Evolutionary conservation across 2,888 invertebrate genomes (phyloP), one percentile per base, ranked within the genome.

Genomic region (Cistogaster globosa): DNA sequence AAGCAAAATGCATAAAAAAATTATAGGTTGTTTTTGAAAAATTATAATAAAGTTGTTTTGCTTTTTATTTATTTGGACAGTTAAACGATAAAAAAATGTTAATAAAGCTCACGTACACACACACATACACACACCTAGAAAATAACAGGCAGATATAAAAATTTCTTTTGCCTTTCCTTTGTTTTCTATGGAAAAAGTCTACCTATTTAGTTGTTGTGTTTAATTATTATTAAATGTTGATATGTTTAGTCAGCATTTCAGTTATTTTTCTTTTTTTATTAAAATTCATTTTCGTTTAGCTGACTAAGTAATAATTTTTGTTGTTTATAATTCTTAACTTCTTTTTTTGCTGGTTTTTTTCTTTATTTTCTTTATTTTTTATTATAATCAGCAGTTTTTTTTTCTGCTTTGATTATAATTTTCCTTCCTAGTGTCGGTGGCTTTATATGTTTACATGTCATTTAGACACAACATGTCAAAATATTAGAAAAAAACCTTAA

Each of bases 231-330:
- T 51, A 18, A 60, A 18, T 67, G 57, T 76, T 67, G 36, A 58
- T 42, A 36, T 51, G 77, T 71, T 63, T 71, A 69, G 53, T 78
- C 69, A 69, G 55, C 78, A 78, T 62, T 67, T 78, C 32, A 7
- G 32, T 32, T 32, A 5, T 32, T 32, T 32, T 5, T 32, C 6
- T 32, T 5, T 5, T 32, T 32, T 32, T 32, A 5, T 2, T 20
- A 1, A 53, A 45, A 53, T 55, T 55, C 45, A 14, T 55, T 32
- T 45, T 55, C 42, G 32, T 26, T 20, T 20, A 5, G 18, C 48
- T 16, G 38, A 7, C 22, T 20, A 16, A 51, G 36, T 26, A 53
- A 8, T 16, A 16, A 48, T 74, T 32, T 6, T 4, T 26, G 16
- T 51, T 51, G 36, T 20, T 60, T 60, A 72, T 45, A 55, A 57